Conservation (phyloP, 2,797 vertebrate genomes). For the Ciconia nigra region DNA sequence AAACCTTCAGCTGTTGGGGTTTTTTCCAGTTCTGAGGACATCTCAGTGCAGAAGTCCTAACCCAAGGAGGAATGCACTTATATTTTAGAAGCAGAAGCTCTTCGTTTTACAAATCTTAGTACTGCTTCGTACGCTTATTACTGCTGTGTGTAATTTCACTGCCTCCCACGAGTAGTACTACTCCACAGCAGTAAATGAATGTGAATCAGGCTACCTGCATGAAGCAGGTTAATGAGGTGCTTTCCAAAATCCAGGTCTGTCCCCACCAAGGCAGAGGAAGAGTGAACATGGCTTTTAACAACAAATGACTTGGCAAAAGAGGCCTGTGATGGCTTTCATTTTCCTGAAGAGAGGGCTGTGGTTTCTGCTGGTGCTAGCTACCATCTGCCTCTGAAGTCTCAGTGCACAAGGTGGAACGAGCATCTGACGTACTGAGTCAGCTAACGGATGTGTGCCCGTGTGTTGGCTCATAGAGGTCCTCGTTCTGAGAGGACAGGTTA, state of each 20-base stretch:
- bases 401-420: not conserved
- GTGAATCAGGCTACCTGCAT: not conserved
- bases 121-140: not conserved
- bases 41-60: not conserved
- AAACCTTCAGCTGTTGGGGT: not conserved
- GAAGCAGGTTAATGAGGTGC: not conserved
- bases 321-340: not conserved
- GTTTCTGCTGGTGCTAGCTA: not conserved
- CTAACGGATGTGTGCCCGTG: not conserved
- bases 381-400: not conserved
- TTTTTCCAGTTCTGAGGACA: not conserved
- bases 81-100: not conserved
- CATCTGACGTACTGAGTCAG: too few species aligned
- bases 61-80: not conserved
- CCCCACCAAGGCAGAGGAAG: not conserved
- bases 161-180: not conserved
- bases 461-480: not conserved
- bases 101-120: not conserved
- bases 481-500: rapidly evolving
- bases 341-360: not conserved
- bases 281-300: not conserved
- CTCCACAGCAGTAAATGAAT: rapidly evolving
- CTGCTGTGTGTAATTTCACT: not conserved
- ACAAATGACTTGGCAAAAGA: not conserved
- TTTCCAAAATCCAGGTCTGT: not conserved